Conservation (phyloP, 2,797 vertebrate genomes). For the Micropoecilia bifurca region DNA sequence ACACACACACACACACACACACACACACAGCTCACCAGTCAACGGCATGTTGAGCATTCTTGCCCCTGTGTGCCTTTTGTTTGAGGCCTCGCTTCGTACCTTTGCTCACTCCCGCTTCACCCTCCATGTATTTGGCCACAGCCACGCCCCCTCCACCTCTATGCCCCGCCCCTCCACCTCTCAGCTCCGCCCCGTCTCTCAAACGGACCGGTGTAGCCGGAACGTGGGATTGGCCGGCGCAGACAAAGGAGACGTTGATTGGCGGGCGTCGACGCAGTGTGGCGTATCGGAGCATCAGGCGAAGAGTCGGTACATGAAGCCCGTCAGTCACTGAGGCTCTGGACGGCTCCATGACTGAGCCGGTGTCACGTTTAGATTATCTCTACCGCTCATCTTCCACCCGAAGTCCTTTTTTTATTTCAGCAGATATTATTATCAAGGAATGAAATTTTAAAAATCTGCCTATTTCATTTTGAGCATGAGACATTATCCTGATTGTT, state of each 20-base stretch:
- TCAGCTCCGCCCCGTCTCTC: constrained; percentile 45
- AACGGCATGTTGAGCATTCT: constrained; percentile 63
- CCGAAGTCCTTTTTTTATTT: constrained; percentile 7
- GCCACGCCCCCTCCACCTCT: constrained; percentile 14
- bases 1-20: constrained; percentile 11
- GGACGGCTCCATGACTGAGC: constrained; percentile 22
- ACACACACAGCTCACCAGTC: constrained; percentile 27
- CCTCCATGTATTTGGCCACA: constrained; percentile 10
- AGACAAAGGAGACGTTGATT: constrained; percentile 59
- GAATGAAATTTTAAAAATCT: not conserved
- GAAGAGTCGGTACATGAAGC: constrained; percentile 23
- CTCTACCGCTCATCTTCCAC: constrained; percentile 45
- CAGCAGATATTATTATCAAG: not conserved
- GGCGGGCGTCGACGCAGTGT: constrained; percentile 54
- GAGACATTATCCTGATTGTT: not conserved
- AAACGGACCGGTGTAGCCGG: constrained; percentile 36
- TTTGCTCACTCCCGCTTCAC: constrained; percentile 5
- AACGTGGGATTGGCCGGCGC: constrained; percentile 59
- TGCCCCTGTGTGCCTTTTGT: constrained; percentile 50
- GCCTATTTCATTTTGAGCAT: not conserved
- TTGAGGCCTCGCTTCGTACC: constrained; percentile 44
- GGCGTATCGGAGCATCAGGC: constrained; percentile 15
- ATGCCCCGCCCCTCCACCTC: not conserved
- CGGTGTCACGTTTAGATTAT: constrained; percentile 31
- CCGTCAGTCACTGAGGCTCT: constrained; percentile 46